A percentile compares a stretch with the other conserved stretches of the same genome.
Conservation (phyloP, 1,140 invertebrate genomes). For the Drosophila sturtevanti region DNA sequence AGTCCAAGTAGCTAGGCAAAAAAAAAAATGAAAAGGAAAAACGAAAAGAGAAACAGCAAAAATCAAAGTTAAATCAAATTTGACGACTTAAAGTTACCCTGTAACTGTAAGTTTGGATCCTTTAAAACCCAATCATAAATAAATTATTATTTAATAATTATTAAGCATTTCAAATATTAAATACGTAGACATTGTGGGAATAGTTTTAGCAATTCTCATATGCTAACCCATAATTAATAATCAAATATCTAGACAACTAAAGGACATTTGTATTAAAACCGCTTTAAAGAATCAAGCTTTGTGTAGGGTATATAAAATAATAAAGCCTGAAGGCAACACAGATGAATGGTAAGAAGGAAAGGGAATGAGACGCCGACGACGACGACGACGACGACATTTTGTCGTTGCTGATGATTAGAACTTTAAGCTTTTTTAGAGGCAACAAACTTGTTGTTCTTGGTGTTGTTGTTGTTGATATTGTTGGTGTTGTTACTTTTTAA, state of each 20-base stretch:
- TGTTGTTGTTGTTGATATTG: slow-evolving; percentile 11
- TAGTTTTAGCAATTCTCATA: no score
- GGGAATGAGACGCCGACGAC: no score
- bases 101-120: background rate
- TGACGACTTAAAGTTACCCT: background rate
- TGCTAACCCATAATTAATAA: no score
- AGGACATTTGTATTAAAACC: no score
- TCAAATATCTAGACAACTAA: background rate
- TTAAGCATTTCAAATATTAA: no score
- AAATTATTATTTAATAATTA: no score
- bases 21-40: slow-evolving; percentile 7
- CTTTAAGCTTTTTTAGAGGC: slow-evolving; percentile 58
- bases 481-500: slow-evolving; percentile 39
- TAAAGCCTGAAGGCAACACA: slow-evolving; percentile 12
- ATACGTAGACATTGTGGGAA: no score
- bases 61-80: background rate
- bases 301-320: slow-evolving; percentile 1
- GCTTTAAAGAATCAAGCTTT: background rate
- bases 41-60: slow-evolving; percentile 28
- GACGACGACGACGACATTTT: slow-evolving; percentile 19
- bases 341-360: slow-evolving; percentile 33
- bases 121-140: background rate
- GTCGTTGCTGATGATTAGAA: slow-evolving; percentile 40
- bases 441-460: slow-evolving; percentile 24
- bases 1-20: slow-evolving; percentile 57